Conservation (phyloP, 2,797 vertebrate genomes). For the Erethizon dorsatum region DNA sequence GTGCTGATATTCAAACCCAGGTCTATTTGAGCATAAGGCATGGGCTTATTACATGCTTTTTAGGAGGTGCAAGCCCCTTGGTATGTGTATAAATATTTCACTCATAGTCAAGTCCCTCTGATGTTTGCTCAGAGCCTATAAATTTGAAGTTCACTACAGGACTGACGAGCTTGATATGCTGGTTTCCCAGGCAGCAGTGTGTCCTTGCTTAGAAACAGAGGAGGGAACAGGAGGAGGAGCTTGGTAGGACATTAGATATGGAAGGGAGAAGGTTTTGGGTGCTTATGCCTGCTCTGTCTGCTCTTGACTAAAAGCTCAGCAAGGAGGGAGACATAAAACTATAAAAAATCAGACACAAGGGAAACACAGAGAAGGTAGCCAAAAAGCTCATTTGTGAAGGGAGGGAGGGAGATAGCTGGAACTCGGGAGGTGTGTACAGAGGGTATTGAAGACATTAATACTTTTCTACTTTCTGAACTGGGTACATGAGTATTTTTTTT, state of each 20-base stretch:
- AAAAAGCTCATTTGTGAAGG: background rate
- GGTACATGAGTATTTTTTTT: background rate
- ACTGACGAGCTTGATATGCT: background rate
- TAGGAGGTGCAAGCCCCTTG: slow-evolving; percentile 7
- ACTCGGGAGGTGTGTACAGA: background rate
- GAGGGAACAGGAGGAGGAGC: background rate
- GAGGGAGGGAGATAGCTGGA: background rate
- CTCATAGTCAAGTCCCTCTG: background rate
- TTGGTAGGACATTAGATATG: background rate
- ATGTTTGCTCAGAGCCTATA: background rate
- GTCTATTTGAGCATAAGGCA: background rate
- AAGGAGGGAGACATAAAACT: slow-evolving; percentile 31
- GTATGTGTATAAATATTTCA: background rate
- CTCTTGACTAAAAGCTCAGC: slow-evolving; percentile 8
- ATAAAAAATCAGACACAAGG: background rate
- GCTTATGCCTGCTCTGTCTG: background rate
- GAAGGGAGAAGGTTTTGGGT: background rate
- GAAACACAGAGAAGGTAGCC: background rate
- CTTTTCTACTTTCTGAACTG: slow-evolving; percentile 39
- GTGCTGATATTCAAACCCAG: slow-evolving; percentile 21
- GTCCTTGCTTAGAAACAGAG: background rate
- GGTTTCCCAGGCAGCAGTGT: background rate
- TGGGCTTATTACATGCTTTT: background rate
- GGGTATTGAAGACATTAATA: background rate
- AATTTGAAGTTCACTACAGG: background rate